Conservation (phyloP, 2,888 invertebrate genomes). For the Catocala fraxini region DNA sequence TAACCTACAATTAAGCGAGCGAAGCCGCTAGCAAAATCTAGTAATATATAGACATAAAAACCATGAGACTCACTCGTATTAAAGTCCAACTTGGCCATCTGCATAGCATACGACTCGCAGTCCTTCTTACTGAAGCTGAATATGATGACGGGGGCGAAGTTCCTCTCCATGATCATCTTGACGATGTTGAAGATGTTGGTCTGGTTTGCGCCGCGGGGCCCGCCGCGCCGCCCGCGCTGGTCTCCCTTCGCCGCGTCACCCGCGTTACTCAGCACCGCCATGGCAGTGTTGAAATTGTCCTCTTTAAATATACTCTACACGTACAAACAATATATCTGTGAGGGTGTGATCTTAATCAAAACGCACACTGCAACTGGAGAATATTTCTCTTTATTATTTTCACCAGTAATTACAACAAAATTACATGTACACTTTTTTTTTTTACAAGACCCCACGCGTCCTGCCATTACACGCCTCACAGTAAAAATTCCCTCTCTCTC, state of each 20-base stretch:
- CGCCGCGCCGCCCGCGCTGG: slow-evolving; percentile 92
- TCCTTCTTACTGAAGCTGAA: slow-evolving; percentile 99
- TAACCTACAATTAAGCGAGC: no score
- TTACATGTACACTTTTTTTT: no score
- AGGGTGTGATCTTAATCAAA: no score
- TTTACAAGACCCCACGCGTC: no score
- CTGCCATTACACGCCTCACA: no score
- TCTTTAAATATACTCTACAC: slow-evolving; percentile 96
- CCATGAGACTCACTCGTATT: slow-evolving; percentile 90
- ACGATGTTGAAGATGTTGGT: slow-evolving; percentile 98
- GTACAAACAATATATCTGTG: not conserved
- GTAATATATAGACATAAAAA: not conserved
- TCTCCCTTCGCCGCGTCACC: slow-evolving; percentile 96
- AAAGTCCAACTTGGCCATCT: slow-evolving; percentile 98
- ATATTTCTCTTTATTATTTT: no score
- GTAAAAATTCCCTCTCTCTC: no score
- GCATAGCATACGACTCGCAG: slow-evolving; percentile 98
- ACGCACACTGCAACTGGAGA: no score
- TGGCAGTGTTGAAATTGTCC: slow-evolving; percentile 99
- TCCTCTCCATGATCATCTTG: slow-evolving; percentile 99
- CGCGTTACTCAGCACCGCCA: slow-evolving; percentile 94
- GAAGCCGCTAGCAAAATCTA: no score
- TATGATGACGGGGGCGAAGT: slow-evolving; percentile 99
- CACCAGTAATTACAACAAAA: no score
- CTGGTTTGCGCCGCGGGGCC: slow-evolving; percentile 89